A percentile compares a stretch with the other conserved stretches of the same genome.
phyloP scores from a whole-genome alignment of 2,113 vertebrate genomes.

The Ardeotis arabs region DNA sequence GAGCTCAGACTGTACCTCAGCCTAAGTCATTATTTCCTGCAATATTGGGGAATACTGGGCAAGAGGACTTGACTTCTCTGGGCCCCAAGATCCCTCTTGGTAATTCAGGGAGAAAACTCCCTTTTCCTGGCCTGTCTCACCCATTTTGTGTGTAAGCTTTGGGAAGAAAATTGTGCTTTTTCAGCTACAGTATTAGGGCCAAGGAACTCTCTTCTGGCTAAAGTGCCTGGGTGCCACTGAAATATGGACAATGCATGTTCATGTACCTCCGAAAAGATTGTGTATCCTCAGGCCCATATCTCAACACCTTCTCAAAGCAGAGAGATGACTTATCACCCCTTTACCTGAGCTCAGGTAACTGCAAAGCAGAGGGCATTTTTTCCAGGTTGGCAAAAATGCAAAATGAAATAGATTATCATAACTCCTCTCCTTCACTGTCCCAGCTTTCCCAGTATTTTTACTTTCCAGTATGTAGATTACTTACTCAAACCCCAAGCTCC shows the following conservation, averaged over 20 bases:
- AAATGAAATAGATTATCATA: not conserved
- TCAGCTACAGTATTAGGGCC: not conserved
- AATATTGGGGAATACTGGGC: not conserved
- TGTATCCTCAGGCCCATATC: not conserved
- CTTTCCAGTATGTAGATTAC: not conserved
- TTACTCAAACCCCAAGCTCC: not conserved
- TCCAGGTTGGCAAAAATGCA: not conserved
- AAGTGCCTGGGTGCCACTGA: not conserved
- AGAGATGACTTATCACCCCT: not conserved
- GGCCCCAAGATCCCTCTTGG: fast-evolving
- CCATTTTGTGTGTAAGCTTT: not conserved
- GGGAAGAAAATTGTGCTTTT: not conserved
- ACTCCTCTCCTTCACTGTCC: not conserved
- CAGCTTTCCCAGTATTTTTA: not conserved
- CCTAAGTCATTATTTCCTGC: not conserved
- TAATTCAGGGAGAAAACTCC: not conserved
- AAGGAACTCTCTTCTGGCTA: not conserved
- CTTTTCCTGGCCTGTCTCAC: not conserved
- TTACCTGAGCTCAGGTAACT: not conserved
- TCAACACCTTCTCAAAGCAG: not conserved
- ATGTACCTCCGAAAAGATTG: not conserved
- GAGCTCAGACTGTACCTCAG: not conserved
- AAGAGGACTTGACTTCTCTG: fast-evolving
- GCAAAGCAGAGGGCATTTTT: not conserved
- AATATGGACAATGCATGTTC: fast-evolving